phyloP scores from a whole-genome alignment of 2,113 vertebrate genomes.

The Pelmatolapia mariae region DNA sequence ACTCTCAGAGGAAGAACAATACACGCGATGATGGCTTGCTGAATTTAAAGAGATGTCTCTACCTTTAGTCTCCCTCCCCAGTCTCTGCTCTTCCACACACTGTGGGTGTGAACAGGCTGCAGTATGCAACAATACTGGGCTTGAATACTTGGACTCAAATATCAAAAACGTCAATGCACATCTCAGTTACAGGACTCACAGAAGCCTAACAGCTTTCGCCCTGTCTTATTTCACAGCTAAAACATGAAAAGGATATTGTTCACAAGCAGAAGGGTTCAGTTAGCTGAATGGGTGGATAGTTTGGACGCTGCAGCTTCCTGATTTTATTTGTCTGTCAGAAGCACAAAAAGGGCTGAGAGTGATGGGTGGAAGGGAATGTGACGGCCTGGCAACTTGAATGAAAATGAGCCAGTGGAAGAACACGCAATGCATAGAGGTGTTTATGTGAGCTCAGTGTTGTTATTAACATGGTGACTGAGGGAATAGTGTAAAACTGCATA shows the following conservation, averaged over 20 bases:
- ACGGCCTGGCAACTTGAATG: slow-evolving; percentile 10
- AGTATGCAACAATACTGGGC: neutral
- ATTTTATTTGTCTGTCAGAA: slow-evolving; percentile 48
- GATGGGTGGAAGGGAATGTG: slow-evolving; percentile 69
- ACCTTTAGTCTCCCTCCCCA: neutral
- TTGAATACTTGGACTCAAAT: neutral
- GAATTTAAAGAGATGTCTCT: neutral
- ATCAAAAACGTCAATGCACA: neutral
- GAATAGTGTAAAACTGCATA: neutral
- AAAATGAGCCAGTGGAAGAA: slow-evolving; percentile 9
- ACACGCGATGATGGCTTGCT: neutral
- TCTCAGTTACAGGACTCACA: neutral
- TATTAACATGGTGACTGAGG: neutral
- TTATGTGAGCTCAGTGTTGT: neutral
- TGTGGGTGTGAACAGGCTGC: neutral
- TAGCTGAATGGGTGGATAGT: slow-evolving; percentile 4
- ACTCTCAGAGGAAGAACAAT: slow-evolving; percentile 29
- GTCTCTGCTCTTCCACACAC: neutral
- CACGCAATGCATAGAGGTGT: neutral
- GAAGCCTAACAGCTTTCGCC: neutral
- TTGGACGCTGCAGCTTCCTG: slow-evolving; percentile 40
- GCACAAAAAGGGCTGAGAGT: slow-evolving; percentile 29
- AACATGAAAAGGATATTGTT: neutral
- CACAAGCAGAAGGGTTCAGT: neutral
- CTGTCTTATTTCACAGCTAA: neutral